phyloP scores from a whole-genome alignment of 1,140 invertebrate genomes.

The Lepidurus apus region DNA sequence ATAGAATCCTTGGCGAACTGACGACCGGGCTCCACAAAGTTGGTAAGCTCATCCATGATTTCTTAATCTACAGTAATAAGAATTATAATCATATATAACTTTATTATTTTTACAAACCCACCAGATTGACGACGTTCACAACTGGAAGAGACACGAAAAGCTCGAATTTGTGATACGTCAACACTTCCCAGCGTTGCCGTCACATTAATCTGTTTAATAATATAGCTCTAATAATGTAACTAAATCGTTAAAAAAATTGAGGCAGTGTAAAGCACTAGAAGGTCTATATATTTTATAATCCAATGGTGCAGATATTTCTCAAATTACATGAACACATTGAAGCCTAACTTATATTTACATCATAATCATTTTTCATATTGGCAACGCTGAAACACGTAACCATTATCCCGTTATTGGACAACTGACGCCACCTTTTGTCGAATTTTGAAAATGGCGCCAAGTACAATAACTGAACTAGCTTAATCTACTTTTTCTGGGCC shows the following conservation, averaged over 20 bases:
- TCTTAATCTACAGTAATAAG: background rate
- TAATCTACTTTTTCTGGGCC: slow-evolving; percentile 10
- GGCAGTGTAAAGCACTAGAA: no score
- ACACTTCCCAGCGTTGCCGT: background rate
- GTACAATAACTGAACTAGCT: background rate
- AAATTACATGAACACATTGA: no score
- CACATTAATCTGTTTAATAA: background rate
- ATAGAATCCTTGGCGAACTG: slow-evolving; percentile 97
- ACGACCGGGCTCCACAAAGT: slow-evolving; percentile 87
- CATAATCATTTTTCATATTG: background rate
- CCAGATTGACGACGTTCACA: background rate
- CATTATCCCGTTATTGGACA: background rate
- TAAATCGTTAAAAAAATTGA: no score
- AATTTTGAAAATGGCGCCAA: background rate
- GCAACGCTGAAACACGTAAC: background rate
- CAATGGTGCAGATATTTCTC: no score
- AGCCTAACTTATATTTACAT: no score
- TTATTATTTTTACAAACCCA: background rate
- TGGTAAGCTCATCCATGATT: slow-evolving; percentile 93
- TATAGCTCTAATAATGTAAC: background rate
- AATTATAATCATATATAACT: background rate
- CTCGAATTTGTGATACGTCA: background rate
- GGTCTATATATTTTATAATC: no score
- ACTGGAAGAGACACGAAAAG: background rate
- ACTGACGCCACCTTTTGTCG: background rate